Evolutionary conservation across 2,113 vertebrate genomes (phyloP), one percentile per base, ranked within the genome.

Genomic region (Speoplatyrhinus poulsoni): DNA sequence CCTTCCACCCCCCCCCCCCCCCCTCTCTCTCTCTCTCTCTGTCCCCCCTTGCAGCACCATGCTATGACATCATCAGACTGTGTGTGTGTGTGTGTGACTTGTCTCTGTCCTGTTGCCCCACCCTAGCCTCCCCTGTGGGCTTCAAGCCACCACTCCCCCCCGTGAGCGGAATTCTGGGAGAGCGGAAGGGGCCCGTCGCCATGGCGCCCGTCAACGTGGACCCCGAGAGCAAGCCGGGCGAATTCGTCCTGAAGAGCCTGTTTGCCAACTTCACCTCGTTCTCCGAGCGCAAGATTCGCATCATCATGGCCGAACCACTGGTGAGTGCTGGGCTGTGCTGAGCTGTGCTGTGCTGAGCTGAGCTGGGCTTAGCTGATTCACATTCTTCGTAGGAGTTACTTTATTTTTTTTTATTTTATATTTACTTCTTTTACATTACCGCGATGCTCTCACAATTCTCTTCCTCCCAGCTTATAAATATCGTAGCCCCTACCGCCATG

Each of bases 221-320:
- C 90, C 98, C 96, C 0, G 98, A 99, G 91, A 99, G 96, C 79
- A 99, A 99, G 80, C 97, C 98, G 48, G 98, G 98, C 36, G 98
- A 99, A 81, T 99, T 96, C n/a, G 94, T 99, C 83, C 94, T 99
- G 64, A 99, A 98, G 83, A 99, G 98, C 78, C 85, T 99, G 71
- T 99, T 99, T 72, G 96, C 98, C 68, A 99, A 99, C 90, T 99
- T 99, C 64, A 98, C 98, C 56, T 92, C 93, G 53, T 92, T 96
- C 82, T 96, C 98, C 0, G 98, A 99, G 60, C 95, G 98, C 77
- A 99, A 99, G 93, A 98, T 99, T 60, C 96, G 96, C 62, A 97
- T 98, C 87, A 96, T 99, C 84, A 99, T 99, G 98, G 97, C 98
- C 8, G 98, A 99, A 55, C 97, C 98, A 2, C 90, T 99, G 93